Conservation (phyloP, 2,888 invertebrate species). For the Zygothrica quintamaculata region DNA sequence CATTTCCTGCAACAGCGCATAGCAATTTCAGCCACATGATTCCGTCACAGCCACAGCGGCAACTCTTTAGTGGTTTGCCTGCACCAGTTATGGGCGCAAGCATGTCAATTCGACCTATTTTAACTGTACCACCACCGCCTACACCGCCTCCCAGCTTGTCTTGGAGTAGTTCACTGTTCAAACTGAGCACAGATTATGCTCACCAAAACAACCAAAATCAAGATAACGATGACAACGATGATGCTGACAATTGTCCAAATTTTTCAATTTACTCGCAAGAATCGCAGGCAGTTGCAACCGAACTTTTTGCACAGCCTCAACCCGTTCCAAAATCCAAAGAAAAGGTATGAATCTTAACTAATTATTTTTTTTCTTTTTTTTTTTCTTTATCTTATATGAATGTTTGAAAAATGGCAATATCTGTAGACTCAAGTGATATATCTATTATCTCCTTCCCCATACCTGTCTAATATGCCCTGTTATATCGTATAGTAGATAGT, state of each 20-base stretch:
- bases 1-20: slow-evolving; percentile 7
- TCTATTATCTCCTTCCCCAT: no score
- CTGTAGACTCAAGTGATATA: not conserved
- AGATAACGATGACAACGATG: slow-evolving; percentile 84
- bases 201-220: slow-evolving; percentile 75
- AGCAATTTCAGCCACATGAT: slow-evolving; percentile 33
- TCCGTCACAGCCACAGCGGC: slow-evolving; percentile 44
- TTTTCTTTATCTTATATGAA: not conserved
- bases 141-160: slow-evolving; percentile 81
- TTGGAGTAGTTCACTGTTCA: slow-evolving; percentile 81
- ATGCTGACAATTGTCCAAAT: slow-evolving; percentile 92
- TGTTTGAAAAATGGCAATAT: slow-evolving; percentile 52
- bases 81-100: slow-evolving; percentile 49
- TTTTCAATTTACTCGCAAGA: slow-evolving; percentile 93
- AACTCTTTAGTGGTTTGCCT: slow-evolving; percentile 71
- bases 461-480: no score
- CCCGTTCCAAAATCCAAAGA: slow-evolving; percentile 46
- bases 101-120: slow-evolving; percentile 56
- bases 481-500: no score
- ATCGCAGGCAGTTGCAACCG: slow-evolving; percentile 87
- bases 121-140: slow-evolving; percentile 81
- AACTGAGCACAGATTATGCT: slow-evolving; percentile 81
- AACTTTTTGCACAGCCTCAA: slow-evolving; percentile 50
- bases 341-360: slow-evolving; percentile 74
- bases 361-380: not conserved